Evolutionary conservation across 2,888 invertebrate species (phyloP), one percentile per base, ranked within the genome.

Genomic region (Diachrysia chrysitis): DNA sequence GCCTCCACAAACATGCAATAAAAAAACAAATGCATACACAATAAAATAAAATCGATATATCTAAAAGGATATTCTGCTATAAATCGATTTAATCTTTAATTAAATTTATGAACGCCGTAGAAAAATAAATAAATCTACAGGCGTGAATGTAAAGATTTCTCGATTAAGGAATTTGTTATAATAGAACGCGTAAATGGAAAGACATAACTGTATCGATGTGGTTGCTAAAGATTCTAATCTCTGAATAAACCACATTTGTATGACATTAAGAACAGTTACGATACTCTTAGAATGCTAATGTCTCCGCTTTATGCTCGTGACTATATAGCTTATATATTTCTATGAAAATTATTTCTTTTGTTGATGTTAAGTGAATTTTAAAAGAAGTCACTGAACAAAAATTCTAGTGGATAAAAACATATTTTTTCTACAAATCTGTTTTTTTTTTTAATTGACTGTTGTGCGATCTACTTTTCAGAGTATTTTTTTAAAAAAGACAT

Each of bases 261-360:
- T 81, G 84, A 84, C 87, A 85, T 85, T 84, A 85, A 77, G 80
- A 83, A 89, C 87, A 88, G 90, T 89, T 87, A 87, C 72, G 69
- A 70, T 76, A 80, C 75, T 77, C 83, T 79, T 76, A 78, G 79
- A 83, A 82, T 79, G 78, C 81, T 88, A 86, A 90, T 88, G 85
- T 84, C 71, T 68, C 74, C 76, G 75, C 74, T 85, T 81, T 83
- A 65, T 73, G 76, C 78, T 76, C 37, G 71, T 75, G 77, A 4
- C 19, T 19, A 10, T 10, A 21, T 19, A 21, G 12, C 48, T 51
- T 21, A 48, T 14, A 19, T 21, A 51, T 21, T 51, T 51, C 19
- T 12, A 12, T 51, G 21, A 51, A 21, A 17, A 81, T 77, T 76
- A 6, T 42, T 42, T 42, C 42, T 42, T 42, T 42, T 42, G 42